These are phyloP conservation scores for Zaprionus nigranus DNA, from an alignment of 1,140 invertebrate species.

Conservation along the genomic window DNA sequence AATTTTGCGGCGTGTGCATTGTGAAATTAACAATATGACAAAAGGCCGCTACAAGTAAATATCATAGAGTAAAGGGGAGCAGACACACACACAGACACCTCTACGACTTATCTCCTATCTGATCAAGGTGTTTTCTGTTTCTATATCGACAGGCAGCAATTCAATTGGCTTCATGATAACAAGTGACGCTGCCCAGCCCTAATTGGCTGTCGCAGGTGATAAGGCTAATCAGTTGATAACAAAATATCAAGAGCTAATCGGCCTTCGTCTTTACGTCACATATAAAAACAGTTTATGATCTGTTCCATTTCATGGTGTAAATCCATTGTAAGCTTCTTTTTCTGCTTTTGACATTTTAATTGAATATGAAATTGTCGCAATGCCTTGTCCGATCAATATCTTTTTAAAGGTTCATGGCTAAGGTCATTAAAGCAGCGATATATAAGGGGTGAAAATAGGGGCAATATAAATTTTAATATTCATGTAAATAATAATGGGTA, in stretches of 20 bases:
- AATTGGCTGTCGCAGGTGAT: background rate
- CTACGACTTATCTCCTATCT: background rate
- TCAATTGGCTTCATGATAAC: background rate
- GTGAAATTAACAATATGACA: slow-evolving; percentile 15
- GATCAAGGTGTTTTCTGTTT: background rate
- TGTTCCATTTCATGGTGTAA: background rate
- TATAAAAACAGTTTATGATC: background rate
- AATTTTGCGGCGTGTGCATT: slow-evolving; percentile 47
- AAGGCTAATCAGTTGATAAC: background rate
- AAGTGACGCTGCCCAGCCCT: background rate
- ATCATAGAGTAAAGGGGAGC: background rate
- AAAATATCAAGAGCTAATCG: background rate
- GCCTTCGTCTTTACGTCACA: background rate
- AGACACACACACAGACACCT: background rate
- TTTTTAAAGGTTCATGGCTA: slow-evolving; percentile 40
- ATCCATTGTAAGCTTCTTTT: slow-evolving; percentile 1
- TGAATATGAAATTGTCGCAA: background rate
- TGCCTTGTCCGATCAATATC: slow-evolving; percentile 17
- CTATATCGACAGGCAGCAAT: background rate
- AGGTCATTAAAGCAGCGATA: slow-evolving; percentile 39
- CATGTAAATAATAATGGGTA: slow-evolving; percentile 62
- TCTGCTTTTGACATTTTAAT: background rate
- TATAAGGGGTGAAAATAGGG: slow-evolving; percentile 27
- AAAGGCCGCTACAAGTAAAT: slow-evolving; percentile 3
- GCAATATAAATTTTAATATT: slow-evolving; percentile 71